Evolutionary conservation across 1,140 invertebrate genomes (phyloP).

Genomic region (Metaphire vulgaris): DNA sequence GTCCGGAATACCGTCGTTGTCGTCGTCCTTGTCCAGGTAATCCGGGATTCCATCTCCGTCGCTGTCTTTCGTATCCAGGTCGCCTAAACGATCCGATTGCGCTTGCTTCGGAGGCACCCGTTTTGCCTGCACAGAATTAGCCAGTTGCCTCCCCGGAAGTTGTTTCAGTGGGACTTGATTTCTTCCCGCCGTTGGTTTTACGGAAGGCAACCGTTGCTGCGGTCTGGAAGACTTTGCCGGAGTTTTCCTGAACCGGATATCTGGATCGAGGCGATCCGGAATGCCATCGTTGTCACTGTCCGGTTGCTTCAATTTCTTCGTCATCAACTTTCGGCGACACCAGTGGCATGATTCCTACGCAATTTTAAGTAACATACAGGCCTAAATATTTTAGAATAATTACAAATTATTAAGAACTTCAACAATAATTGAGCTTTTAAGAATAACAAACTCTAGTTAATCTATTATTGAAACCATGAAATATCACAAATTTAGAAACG

Average conservation of each 20-base stretch:
- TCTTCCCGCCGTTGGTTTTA: not conserved
- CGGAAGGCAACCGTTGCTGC: not conserved
- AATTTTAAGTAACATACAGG: no score
- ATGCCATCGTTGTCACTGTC: conserved; percentile 21
- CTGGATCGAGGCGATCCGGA: conserved; percentile 15
- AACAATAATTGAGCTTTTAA: no score
- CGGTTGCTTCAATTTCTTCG: not conserved
- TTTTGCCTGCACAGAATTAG: conserved; percentile 10
- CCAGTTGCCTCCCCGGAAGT: not conserved
- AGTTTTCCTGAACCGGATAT: not conserved
- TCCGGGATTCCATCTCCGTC: conserved; percentile 18
- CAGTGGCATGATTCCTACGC: not conserved
- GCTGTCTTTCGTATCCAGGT: conserved; percentile 2
- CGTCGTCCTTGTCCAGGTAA: conserved; percentile 31
- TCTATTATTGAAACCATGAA: no score
- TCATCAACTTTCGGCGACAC: not conserved
- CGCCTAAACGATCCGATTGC: not conserved
- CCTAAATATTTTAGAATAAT: no score
- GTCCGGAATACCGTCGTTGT: conserved; percentile 50
- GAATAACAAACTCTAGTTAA: no score
- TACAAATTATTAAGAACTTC: no score
- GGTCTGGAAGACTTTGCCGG: not conserved
- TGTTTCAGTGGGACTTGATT: conserved; percentile 4
- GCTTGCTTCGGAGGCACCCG: not conserved
- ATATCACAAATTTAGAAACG: no score